Percentiles rank a stretch among this genome's conserved stretches.
Conservation (phyloP, 2,797 vertebrate genomes). For the Anabacerthia variegaticeps region DNA sequence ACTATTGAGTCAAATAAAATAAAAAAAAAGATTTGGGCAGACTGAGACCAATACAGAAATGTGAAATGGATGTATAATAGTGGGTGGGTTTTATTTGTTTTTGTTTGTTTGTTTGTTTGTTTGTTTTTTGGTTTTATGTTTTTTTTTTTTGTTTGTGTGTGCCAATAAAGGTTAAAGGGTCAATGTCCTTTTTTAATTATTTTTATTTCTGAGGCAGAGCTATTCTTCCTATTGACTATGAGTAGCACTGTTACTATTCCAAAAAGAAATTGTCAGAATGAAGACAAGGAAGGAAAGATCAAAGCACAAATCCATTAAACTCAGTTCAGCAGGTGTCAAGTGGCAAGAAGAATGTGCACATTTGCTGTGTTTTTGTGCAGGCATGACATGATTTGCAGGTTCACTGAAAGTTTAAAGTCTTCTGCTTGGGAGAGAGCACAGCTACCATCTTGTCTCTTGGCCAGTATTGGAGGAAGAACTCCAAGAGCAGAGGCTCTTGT, state of each 20-base stretch:
- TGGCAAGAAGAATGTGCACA: not conserved
- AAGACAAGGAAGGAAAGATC: not conserved
- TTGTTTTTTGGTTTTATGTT: no score
- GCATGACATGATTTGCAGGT: not conserved
- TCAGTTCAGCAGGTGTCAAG: not conserved
- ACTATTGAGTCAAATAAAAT: not conserved
- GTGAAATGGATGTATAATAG: not conserved
- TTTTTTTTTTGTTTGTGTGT: not conserved
- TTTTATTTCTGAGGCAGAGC: not conserved
- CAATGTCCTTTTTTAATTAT: not conserved
- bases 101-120: no score
- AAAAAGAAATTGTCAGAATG: not conserved
- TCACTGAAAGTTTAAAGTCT: not conserved
- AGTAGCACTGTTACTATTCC: not conserved
- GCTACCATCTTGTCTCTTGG: not conserved
- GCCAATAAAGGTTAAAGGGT: not conserved
- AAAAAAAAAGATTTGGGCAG: not conserved
- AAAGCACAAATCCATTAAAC: not conserved
- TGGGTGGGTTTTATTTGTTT: no score
- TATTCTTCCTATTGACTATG: not conserved
- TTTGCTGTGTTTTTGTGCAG: not conserved
- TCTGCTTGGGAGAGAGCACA: not conserved
- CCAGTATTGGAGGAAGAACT: not conserved
- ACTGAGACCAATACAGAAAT: not conserved
- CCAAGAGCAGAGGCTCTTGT: not conserved